Evolutionary conservation across 2,888 invertebrate species (phyloP), one percentile per base, ranked within the genome.

Genomic region (Temnothorax ravouxi): DNA sequence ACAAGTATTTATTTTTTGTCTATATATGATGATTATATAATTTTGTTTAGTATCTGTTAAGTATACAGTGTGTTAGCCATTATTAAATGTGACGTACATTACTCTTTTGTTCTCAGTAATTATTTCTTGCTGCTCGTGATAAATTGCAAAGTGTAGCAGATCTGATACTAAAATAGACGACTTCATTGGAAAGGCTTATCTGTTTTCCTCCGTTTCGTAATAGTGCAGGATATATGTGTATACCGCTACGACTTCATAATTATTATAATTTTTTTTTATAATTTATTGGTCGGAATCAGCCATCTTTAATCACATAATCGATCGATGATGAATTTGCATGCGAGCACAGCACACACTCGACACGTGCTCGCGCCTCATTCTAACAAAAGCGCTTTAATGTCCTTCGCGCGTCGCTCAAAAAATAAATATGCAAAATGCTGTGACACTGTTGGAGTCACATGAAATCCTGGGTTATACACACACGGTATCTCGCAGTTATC

Each of bases 271-370:
- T 52, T 76, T n/a, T 76, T 77, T 56, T 29, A 9, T 6, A 13
- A 44, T 29, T 18, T 67, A 52, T 69, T 76, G 77, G 69, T 29
- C n/a, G 25, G 47, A 74, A 72, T 74, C 52, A 5, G 38, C 44
- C n/a, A 50, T 77, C 29, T 79, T 71, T 79, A 56, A 71, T 71
- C 34, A 34, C 41, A 13, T 59, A 75, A 80, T 59, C 34, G n/a
- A 77, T 67, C 44, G 47, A 61, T 59, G 47, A 56, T 34, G 21
- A 56, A 79, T 74, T 79, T 79, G 44, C 61, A 62, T 81, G 38
- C 61, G 61, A 29, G 25, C 15, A 61, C 29, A 41, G 34, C 80
- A 38, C 25, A 21, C 61, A 79, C 61, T 81, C 6, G 50, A 61
- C 50, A 79, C 79, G 79, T 61, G 76, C 34, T 9, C 25, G 21